Percentiles rank a stretch among this genome's conserved stretches.
These are phyloP conservation scores for Tangara arthus DNA, from an alignment of 2,797 vertebrate genomes.

Conservation along the genomic window DNA sequence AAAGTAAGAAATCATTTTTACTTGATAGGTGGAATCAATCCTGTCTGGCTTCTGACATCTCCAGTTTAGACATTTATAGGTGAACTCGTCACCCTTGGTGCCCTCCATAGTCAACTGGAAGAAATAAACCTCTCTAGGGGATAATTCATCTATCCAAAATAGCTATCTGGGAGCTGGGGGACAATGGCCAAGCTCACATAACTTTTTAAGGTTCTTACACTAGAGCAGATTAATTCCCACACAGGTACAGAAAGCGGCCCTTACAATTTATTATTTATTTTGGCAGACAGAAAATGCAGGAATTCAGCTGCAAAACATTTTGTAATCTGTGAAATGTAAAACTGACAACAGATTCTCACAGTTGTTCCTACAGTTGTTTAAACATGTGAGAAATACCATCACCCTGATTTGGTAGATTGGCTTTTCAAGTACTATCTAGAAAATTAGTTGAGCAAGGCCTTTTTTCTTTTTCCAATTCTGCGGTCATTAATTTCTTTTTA, in stretches of 20 bases:
- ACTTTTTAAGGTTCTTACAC: not conserved
- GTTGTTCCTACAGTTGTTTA: not conserved
- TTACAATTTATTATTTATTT: not conserved
- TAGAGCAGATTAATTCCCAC: not conserved
- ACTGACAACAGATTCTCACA: not conserved
- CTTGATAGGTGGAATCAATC: not conserved
- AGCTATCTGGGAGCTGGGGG: not conserved
- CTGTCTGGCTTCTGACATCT: not conserved
- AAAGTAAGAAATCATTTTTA: conserved; percentile 1
- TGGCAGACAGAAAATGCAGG: not conserved
- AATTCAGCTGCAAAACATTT: not conserved
- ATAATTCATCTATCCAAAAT: not conserved
- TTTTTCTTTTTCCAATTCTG: not conserved
- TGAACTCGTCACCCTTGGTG: not conserved
- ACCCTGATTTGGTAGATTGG: not conserved
- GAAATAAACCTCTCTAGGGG: not conserved
- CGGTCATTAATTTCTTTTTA: not conserved
- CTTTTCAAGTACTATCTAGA: not conserved
- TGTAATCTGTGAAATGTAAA: not conserved
- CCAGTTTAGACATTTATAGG: not conserved
- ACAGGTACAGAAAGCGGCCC: not conserved
- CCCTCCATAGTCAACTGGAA: not conserved
- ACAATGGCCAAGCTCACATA: not conserved
- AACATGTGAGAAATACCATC: not conserved
- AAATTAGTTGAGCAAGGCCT: not conserved